Evolutionary conservation across 2,797 vertebrate genomes (phyloP).

Genomic region (Muraenolepis orangiensis): DNA sequence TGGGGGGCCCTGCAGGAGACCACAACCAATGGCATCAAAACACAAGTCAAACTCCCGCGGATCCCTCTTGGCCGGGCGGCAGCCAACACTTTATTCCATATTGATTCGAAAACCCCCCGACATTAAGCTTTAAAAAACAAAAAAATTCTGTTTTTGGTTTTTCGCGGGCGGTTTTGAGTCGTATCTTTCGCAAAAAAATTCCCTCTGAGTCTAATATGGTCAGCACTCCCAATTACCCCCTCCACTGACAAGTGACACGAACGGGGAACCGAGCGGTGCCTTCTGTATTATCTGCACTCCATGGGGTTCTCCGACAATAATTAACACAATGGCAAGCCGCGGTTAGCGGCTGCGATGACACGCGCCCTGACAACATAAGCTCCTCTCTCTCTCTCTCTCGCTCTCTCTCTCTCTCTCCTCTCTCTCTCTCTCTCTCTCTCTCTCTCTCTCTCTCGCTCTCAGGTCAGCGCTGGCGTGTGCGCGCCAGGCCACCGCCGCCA

Average conservation of each 20-base stretch:
- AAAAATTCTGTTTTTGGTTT: too few species aligned
- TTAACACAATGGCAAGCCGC: conserved; percentile 78
- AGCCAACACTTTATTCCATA: conserved; percentile 61
- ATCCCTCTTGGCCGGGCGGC: conserved; percentile 52
- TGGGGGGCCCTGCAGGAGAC: conserved; percentile 38
- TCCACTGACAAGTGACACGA: conserved; percentile 84
- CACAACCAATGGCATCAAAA: conserved; percentile 37
- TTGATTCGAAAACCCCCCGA: conserved; percentile 80
- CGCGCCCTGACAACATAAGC: conserved; percentile 71
- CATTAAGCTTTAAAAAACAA: too few species aligned
- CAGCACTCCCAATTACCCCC: conserved; percentile 83
- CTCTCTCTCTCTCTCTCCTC: too few species aligned
- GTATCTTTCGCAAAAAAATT: conserved; percentile 72
- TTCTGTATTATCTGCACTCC: conserved; percentile 81
- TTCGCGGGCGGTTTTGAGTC: conserved; percentile 74
- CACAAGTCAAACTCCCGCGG: conserved; percentile 54
- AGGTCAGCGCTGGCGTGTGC: conserved; percentile 39
- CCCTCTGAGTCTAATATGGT: conserved; percentile 79
- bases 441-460: too few species aligned
- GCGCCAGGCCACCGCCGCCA: conserved; percentile 42
- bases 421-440: too few species aligned
- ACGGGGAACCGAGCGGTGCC: conserved; percentile 77
- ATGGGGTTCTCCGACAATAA: conserved; percentile 81
- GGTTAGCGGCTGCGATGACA: conserved; percentile 71
- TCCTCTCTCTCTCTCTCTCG: conserved; percentile 64